phyloP scores from a whole-genome alignment of 1,140 invertebrate genomes.

The Achroia grisella region DNA sequence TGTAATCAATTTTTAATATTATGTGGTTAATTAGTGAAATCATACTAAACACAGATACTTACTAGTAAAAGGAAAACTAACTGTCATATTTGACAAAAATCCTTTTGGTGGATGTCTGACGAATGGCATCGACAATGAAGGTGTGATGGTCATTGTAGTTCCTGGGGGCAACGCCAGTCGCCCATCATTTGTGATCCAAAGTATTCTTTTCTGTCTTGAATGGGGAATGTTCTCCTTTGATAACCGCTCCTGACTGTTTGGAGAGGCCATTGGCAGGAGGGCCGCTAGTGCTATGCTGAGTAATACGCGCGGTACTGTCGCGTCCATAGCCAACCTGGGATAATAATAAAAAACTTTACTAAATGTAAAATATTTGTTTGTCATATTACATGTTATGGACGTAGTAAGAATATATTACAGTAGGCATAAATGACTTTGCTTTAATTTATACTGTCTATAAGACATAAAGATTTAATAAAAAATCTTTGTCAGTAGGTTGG shows the following conservation, averaged over 20 bases:
- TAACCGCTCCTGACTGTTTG: conserved; percentile 31
- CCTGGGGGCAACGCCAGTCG: conserved; percentile 86
- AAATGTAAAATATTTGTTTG: too few relatives aligned
- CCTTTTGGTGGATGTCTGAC: conserved; percentile 88
- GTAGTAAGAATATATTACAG: too few relatives aligned
- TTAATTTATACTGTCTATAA: too few relatives aligned
- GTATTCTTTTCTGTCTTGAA: conserved; percentile 84
- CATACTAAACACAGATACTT: conserved; percentile 66
- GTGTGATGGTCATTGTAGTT: conserved; percentile 84
- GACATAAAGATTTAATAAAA: too few relatives aligned
- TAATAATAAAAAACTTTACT: conserved; percentile 6
- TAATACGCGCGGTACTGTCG: conserved; percentile 47
- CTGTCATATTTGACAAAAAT: conserved; percentile 88
- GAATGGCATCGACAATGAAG: conserved; percentile 86
- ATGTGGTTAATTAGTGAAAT: neutral
- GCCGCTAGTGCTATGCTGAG: conserved; percentile 59
- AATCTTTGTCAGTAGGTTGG: too few relatives aligned
- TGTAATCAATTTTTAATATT: conserved; percentile 1
- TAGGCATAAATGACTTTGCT: too few relatives aligned
- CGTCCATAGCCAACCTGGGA: conserved; percentile 45
- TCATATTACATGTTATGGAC: too few relatives aligned
- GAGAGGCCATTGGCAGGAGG: conserved; percentile 49
- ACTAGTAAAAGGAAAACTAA: conserved; percentile 92
- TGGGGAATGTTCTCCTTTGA: conserved; percentile 72
- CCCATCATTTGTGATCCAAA: conserved; percentile 89